Conservation (phyloP, 2,797 vertebrate genomes). For the Sciurus carolinensis region DNA sequence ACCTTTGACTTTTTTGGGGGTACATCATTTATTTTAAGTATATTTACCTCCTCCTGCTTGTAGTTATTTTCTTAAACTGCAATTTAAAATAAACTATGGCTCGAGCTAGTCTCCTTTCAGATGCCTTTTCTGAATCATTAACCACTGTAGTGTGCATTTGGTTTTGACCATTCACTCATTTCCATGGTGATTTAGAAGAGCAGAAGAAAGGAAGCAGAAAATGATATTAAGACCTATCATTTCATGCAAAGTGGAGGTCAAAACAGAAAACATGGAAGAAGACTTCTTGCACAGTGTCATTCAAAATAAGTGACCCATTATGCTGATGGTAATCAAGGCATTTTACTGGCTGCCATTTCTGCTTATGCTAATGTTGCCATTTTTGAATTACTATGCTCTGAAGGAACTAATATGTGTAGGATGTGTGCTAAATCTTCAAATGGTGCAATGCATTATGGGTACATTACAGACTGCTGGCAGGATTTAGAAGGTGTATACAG, state of each 20-base stretch:
- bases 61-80: constrained; percentile 78
- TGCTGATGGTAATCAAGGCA: neutral
- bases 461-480: constrained; percentile 5
- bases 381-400: constrained; percentile 39
- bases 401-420: neutral
- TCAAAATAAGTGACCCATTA: constrained; percentile 10
- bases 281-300: neutral
- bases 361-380: constrained; percentile 26
- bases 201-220: constrained; percentile 71
- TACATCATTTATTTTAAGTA: constrained; percentile 57
- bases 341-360: neutral
- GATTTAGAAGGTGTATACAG: neutral
- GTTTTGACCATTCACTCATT: constrained; percentile 81
- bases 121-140: constrained; percentile 80
- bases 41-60: constrained; percentile 68
- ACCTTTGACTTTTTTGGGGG: constrained; percentile 44
- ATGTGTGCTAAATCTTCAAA: constrained; percentile 19
- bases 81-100: constrained; percentile 60
- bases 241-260: constrained; percentile 46
- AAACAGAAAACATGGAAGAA: constrained; percentile 1
- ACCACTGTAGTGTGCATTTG: constrained; percentile 80
- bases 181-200: constrained; percentile 73
- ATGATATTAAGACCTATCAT: constrained; percentile 16
- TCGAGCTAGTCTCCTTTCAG: constrained; percentile 73
- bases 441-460: neutral